Base-by-base conservation (phyloP, 2,888 invertebrate genomes). In the Mantis religiosa region DNA sequence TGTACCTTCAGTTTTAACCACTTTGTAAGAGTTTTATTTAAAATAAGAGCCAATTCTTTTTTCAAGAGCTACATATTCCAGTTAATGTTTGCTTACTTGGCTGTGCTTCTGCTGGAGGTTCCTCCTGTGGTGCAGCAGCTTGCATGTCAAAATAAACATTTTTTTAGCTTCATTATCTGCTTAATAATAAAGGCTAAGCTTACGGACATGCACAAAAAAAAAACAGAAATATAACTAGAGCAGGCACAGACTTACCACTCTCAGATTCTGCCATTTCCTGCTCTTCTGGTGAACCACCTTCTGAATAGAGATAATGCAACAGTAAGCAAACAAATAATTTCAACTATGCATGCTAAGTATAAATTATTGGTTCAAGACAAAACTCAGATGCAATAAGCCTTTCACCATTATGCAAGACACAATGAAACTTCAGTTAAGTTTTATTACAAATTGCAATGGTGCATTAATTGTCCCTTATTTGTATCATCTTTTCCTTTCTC, bases 241-340 rank as follows among this genome's bases (percentile, higher is more conserved):
- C 27, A 87, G 34, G 82, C 82, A 88, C 3, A 88, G 34, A 90
- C 90, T 90, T 87, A 90, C 90, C 90, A 34, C 27, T 84, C 30
- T 90, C 90, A 41, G 85, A 34, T 71, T 90, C 90, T 34, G 54
- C 41, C 30, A 34, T 47, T 71, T 87, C 89, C 88, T 87, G 85
- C 12, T 89, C 90, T 83, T 88, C 88, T 83, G 89, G 90, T 84
- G 88, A 81, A 71, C 84, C 90, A 81, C 87, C 90, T 84, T 89
- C 90, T 89, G 90, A 54, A 84, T 86, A 85, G 41, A 88, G 87
- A 90, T 82, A 87, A 89, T 85, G 89, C 89, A 88, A 87, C 89
- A 89, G 30, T 89, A 89, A 89, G 90, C 90, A 85, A 89, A 86
- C 86, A 71, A 71, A 71, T 71, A 71, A 71, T 71, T 71, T 71